Conservation (phyloP, 2,888 invertebrate genomes). For the Tipula lateralis region DNA sequence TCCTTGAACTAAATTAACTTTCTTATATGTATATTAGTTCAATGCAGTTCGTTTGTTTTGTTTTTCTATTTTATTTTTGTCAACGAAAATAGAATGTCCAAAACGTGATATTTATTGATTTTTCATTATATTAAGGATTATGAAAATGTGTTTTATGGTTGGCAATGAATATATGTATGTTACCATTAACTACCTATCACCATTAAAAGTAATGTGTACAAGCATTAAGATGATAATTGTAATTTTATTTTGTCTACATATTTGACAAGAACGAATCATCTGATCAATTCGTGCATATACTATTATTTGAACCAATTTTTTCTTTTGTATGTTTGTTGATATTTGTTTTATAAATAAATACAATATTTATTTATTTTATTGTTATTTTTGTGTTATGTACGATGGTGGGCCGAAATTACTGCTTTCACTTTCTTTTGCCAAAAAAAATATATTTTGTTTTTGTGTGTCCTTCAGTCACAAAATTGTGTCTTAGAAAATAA, state of each 20-base stretch:
- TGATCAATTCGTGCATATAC: background rate
- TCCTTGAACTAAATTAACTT: background rate
- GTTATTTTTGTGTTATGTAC: background rate
- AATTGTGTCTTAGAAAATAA: background rate
- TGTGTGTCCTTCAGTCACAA: background rate
- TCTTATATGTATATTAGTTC: background rate
- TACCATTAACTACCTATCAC: background rate
- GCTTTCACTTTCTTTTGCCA: constrained; percentile 9
- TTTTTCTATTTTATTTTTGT: background rate
- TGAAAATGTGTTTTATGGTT: background rate
- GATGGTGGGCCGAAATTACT: constrained; percentile 11
- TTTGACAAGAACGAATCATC: background rate
- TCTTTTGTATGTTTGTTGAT: background rate
- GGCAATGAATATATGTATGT: background rate
- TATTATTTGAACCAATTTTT: background rate
- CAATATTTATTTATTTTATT: constrained; percentile 11
- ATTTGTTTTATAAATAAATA: background rate
- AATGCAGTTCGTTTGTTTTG: background rate
- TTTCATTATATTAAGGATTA: background rate
- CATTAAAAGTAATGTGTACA: no score
- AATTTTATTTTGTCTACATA: background rate
- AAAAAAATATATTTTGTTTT: background rate
- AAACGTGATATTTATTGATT: background rate
- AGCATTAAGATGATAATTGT: no score
- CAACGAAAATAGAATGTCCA: background rate